Conservation (phyloP, 2,113 vertebrate genomes). For the Nesoenas mayeri region DNA sequence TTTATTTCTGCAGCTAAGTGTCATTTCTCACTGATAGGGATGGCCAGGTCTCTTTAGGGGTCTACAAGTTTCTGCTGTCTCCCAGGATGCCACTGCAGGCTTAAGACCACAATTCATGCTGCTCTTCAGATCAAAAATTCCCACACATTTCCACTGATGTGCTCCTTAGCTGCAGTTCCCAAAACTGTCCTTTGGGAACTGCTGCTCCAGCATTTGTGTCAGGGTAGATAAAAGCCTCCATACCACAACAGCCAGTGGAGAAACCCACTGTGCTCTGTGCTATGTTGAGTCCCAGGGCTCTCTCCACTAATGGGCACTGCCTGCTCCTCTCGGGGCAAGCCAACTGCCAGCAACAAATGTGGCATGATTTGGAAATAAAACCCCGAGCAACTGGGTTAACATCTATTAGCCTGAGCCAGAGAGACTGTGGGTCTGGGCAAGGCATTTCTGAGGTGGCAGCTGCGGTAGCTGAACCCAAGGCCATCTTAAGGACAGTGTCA, state of each 20-base stretch:
- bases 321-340: neutral
- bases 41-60: accelerated
- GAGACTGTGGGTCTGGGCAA: neutral
- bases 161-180: neutral
- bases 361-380: neutral
- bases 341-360: accelerated
- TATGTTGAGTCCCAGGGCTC: neutral
- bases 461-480: neutral
- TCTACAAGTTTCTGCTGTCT: neutral
- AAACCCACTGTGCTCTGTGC: neutral
- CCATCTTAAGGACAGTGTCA: neutral
- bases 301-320: neutral
- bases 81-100: accelerated
- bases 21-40: neutral
- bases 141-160: neutral
- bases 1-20: neutral
- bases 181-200: neutral
- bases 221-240: neutral
- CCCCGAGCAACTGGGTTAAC: neutral
- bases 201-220: neutral
- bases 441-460: neutral
- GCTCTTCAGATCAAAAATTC: neutral
- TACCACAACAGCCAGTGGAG: neutral
- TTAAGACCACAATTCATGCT: accelerated
- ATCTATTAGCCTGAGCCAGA: neutral